A percentile compares a stretch with the other conserved stretches of the same genome.
Conservation (phyloP, 2,888 invertebrate species). For the Corythucha ciliata region DNA sequence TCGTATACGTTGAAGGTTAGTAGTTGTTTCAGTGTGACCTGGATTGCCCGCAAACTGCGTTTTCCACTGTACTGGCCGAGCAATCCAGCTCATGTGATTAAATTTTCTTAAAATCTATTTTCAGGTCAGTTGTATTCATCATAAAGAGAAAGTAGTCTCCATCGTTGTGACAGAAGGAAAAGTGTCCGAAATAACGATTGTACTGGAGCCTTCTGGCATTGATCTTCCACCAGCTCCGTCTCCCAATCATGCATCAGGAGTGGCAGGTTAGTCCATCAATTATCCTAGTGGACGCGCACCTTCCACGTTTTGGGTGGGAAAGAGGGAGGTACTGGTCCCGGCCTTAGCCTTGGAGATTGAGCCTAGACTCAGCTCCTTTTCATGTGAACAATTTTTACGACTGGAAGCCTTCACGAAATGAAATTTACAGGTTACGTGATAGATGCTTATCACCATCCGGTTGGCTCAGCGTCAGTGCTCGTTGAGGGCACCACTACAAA, state of each 20-base stretch:
- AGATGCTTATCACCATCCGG: slow-evolving; percentile 51
- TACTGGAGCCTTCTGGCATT: slow-evolving; percentile 15
- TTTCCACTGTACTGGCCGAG: too few relatives aligned
- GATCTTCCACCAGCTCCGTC: slow-evolving; percentile 18
- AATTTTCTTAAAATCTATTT: too few relatives aligned
- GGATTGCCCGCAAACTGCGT: neutral
- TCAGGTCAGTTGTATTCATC: slow-evolving; percentile 46
- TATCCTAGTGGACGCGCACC: too few relatives aligned
- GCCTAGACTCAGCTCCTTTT: too few relatives aligned
- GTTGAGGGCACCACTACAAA: slow-evolving; percentile 43
- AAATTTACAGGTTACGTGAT: slow-evolving; percentile 48
- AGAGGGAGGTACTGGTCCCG: too few relatives aligned
- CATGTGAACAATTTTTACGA: neutral
- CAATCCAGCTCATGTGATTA: too few relatives aligned
- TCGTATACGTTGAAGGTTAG: slow-evolving; percentile 49
- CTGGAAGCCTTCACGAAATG: neutral
- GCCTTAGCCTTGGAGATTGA: too few relatives aligned
- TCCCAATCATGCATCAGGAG: slow-evolving; percentile 27
- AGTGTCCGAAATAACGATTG: slow-evolving; percentile 40
- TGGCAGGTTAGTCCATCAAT: slow-evolving; percentile 30
- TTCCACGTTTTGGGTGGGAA: too few relatives aligned
- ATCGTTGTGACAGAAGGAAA: slow-evolving; percentile 43
- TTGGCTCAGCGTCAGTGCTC: slow-evolving; percentile 46
- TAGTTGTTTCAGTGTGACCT: neutral
- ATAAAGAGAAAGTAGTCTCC: slow-evolving; percentile 45